Base-by-base conservation (phyloP, 2,113 vertebrate genomes). In the Collichthys lucidus region DNA sequence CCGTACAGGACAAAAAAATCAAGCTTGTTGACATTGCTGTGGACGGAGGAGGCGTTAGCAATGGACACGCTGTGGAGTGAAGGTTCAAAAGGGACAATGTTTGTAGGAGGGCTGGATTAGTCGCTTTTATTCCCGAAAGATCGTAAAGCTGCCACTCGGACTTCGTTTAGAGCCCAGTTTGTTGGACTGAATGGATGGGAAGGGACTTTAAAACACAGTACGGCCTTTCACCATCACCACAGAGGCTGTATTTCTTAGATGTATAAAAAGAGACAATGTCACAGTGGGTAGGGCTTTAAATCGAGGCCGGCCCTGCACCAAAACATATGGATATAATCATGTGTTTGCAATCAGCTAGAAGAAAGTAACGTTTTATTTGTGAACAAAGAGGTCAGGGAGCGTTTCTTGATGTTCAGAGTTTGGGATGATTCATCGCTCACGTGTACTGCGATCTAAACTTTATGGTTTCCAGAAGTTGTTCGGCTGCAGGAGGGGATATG, bases 81-180 rank as follows among this genome's bases (percentile, higher is more conserved):
- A 81, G 76, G 75, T 86, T 87, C 73, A 85, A 40, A 71, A 80
- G 79, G 83, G 55, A 72, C 80, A 3, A 29, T 65, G 84, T 83
- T 85, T 71, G 82, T 83, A 59, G 83, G 87, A 81, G 86, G 84
- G 35, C 68, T 24, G 78, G 90, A 91, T 93, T 91, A 93, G 89
- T 76, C 61, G 84, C 83, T 83, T 92, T 92, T 89, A 92, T 94
- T 88, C 76, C 90, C 71, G 24, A 82, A 85, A 88, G 90, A 88
- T 91, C 85, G 67, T 95, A 93, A 95, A 95, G 69, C 92, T 93
- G 93, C 80, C 93, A 91, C 82, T 40, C 35, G 78, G 86, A 74
- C 87, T 83, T 85, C 88, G 44, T 90, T 90, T 80, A 79, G 83
- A 90, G 83, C 57, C 55, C 10, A 64, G 75, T 52, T 65, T 3